Evolutionary conservation across 2,113 vertebrate species (phyloP).

Genomic region (Paralichthys olivaceus): DNA sequence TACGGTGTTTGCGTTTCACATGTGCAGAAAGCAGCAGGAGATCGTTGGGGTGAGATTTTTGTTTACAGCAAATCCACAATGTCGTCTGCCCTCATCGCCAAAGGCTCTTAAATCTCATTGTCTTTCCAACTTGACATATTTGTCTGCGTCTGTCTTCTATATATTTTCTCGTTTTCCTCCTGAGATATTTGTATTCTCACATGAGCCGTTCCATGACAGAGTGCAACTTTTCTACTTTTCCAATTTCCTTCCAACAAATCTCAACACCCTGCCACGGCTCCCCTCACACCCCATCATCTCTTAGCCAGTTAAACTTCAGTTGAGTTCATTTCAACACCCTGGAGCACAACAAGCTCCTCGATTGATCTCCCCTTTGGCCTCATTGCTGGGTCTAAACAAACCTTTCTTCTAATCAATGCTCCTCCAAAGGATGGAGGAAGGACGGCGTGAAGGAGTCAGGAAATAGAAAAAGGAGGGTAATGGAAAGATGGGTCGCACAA

Average conservation of each 20-base stretch:
- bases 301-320: slow-evolving; percentile 26
- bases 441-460: slow-evolving; percentile 32
- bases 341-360: slow-evolving; percentile 13
- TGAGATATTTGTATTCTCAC: too few species aligned
- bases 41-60: too few species aligned
- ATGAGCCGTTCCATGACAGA: not conserved
- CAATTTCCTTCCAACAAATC: slow-evolving; percentile 18
- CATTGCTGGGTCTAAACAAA: slow-evolving; percentile 28
- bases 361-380: slow-evolving; percentile 42
- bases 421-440: slow-evolving; percentile 36
- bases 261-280: slow-evolving; percentile 4
- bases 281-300: not conserved
- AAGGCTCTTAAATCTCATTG: too few species aligned
- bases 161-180: not conserved
- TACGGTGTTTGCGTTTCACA: too few species aligned
- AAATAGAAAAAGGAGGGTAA: slow-evolving; percentile 37
- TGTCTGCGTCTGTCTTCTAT: too few species aligned
- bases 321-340: slow-evolving; percentile 39
- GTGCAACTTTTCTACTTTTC: slow-evolving; percentile 23
- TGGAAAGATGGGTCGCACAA: slow-evolving; percentile 35
- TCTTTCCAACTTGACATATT: too few species aligned
- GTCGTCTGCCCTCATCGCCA: too few species aligned
- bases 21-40: not conserved
- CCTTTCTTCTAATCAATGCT: slow-evolving; percentile 28
- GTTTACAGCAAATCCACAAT: too few species aligned